These are phyloP conservation scores for Drosophila simulans DNA, from an alignment of 1,140 invertebrate genomes.

Conservation along the genomic window DNA sequence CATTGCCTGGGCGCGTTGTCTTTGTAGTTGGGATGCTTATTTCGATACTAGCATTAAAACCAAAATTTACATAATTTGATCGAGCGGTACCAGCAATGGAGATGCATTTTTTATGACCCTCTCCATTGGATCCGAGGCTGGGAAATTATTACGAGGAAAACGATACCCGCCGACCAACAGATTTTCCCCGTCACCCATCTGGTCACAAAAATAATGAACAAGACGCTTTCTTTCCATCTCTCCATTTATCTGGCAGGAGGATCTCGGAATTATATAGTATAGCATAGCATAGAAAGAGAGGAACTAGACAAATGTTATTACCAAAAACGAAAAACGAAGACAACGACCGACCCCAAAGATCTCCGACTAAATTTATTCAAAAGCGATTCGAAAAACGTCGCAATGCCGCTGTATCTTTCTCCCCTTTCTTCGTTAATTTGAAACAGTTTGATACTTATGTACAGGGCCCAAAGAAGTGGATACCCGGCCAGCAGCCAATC, in stretches of 20 bases:
- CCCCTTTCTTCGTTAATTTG: constrained; percentile 73
- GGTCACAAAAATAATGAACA: constrained; percentile 62
- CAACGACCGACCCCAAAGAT: constrained; percentile 66
- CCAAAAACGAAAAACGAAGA: constrained; percentile 55
- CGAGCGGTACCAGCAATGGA: constrained; percentile 73
- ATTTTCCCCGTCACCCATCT: background rate
- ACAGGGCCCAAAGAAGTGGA: constrained; percentile 44
- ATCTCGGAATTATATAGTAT: constrained; percentile 53
- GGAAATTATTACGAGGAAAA: constrained; percentile 81
- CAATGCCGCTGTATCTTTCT: constrained; percentile 26
- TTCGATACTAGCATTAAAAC: constrained; percentile 74
- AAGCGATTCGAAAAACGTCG: constrained; percentile 74
- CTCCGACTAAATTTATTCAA: constrained; percentile 83
- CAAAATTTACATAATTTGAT: constrained; percentile 81
- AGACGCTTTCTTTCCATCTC: constrained; percentile 73
- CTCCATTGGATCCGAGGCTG: constrained; percentile 44
- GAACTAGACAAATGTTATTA: constrained; percentile 80
- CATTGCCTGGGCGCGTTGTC: constrained; percentile 7
- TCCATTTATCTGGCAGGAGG: constrained; percentile 66
- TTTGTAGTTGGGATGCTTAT: constrained; percentile 45
- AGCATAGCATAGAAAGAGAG: constrained; percentile 29
- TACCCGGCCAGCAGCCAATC: constrained; percentile 22
- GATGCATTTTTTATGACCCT: constrained; percentile 64
- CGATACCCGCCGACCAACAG: constrained; percentile 64
- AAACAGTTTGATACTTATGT: constrained; percentile 46